Conservation (phyloP, 2,113 vertebrate species). For the Lepisosteus oculatus region DNA sequence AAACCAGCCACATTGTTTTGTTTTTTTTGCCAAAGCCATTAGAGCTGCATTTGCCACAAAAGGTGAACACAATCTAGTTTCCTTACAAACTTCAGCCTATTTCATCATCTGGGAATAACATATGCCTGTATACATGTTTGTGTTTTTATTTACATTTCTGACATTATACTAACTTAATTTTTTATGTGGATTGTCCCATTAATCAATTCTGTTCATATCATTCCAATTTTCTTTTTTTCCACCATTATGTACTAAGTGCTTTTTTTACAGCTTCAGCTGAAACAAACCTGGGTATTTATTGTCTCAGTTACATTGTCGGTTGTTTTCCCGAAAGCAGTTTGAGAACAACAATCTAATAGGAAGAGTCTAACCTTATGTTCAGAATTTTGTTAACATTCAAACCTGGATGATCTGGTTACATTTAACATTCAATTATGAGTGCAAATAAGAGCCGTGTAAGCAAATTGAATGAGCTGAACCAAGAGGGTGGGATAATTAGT, state of each 20-base stretch:
- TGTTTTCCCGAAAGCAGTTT: constrained; percentile 25
- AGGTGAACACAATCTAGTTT: too few relatives aligned
- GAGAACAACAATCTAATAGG: constrained; percentile 29
- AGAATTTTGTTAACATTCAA: constrained; percentile 16
- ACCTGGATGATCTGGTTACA: neutral
- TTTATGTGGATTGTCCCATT: constrained; percentile 43
- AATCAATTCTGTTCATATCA: constrained; percentile 47
- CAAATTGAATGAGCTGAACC: constrained; percentile 23
- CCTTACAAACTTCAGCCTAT: too few relatives aligned
- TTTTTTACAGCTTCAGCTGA: constrained; percentile 21
- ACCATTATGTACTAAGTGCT: constrained; percentile 11
- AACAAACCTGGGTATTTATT: constrained; percentile 1
- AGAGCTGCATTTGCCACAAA: too few relatives aligned
- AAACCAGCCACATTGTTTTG: too few relatives aligned
- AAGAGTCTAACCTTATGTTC: constrained; percentile 33
- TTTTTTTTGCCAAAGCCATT: too few relatives aligned
- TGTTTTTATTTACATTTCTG: constrained; percentile 20
- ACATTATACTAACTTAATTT: constrained; percentile 49
- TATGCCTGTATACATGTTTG: too few relatives aligned
- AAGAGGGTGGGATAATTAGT: constrained; percentile 9
- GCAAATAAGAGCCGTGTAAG: neutral
- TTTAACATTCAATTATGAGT: constrained; percentile 23
- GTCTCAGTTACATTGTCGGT: constrained; percentile 26
- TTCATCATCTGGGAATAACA: too few relatives aligned
- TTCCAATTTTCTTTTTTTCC: constrained; percentile 43